Evolutionary conservation across 2,888 invertebrate species (phyloP).

Genomic region (Gymnoscelis rufifasciata): DNA sequence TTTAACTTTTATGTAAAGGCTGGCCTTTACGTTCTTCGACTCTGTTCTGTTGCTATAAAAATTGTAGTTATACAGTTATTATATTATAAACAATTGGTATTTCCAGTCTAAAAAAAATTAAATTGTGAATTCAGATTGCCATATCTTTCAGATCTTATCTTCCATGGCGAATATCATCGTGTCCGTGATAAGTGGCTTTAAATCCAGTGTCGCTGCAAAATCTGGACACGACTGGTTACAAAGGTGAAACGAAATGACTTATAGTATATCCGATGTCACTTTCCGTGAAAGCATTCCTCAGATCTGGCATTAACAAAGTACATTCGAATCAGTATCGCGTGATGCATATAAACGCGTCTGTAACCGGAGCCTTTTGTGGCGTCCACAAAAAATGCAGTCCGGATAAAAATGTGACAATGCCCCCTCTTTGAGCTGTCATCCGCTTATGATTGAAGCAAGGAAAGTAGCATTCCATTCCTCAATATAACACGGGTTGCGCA

Average conservation of each 20-base stretch:
- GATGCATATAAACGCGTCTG: conserved; percentile 33
- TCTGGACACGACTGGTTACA: neutral
- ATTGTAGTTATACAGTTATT: neutral
- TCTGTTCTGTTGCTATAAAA: conserved; percentile 9
- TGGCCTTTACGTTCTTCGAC: conserved; percentile 16
- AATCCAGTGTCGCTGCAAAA: neutral
- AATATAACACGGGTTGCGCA: conserved; percentile 34
- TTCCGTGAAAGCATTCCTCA: conserved; percentile 17
- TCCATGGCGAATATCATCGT: no score
- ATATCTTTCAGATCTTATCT: no score
- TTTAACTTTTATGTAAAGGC: conserved; percentile 9
- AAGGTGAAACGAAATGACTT: conserved; percentile 7
- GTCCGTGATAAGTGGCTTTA: no score
- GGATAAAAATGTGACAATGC: conserved; percentile 50
- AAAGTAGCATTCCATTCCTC: conserved; percentile 55
- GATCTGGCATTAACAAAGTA: conserved; percentile 19
- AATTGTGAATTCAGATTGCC: no score
- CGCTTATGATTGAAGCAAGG: conserved; percentile 57
- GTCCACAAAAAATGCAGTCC: conserved; percentile 30
- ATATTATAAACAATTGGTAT: no score
- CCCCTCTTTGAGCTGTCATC: conserved; percentile 46
- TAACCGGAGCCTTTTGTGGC: conserved; percentile 39
- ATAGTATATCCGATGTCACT: conserved; percentile 12
- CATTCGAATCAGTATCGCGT: conserved; percentile 28
- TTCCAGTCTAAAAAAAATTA: no score